These are phyloP conservation scores for Irena cyanogastra DNA, from an alignment of 2,113 vertebrate species.

Conservation along the genomic window DNA sequence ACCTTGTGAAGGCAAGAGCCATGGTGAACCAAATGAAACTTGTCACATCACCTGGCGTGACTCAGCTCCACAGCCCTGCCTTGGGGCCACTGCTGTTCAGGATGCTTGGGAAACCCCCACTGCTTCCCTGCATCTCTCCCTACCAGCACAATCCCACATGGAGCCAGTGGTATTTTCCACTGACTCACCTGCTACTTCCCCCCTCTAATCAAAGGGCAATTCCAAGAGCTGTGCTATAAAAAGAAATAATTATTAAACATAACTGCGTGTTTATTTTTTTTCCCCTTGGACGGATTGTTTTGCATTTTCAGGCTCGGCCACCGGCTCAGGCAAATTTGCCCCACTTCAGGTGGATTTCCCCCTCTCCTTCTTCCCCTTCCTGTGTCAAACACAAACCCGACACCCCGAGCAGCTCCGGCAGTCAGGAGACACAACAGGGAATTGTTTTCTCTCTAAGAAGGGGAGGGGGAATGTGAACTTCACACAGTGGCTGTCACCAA, in stretches of 20 bases:
- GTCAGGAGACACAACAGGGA: neutral
- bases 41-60: neutral
- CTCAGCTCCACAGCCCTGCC: neutral
- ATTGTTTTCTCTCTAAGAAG: neutral
- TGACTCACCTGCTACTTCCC: neutral
- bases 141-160: rapidly evolving
- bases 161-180: neutral
- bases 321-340: neutral
- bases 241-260: neutral
- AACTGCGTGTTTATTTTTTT: neutral
- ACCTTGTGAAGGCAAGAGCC: neutral
- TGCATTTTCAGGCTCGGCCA: neutral
- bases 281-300: neutral
- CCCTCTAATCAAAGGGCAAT: neutral
- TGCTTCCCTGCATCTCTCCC: neutral
- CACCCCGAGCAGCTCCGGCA: neutral
- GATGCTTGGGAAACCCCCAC: neutral
- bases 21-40: neutral
- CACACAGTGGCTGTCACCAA: rapidly evolving
- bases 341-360: neutral
- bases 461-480: rapidly evolving
- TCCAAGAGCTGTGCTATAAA: neutral
- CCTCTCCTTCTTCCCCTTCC: neutral
- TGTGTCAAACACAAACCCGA: neutral
- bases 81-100: neutral